Evolutionary conservation across 2,113 vertebrate species (phyloP), one percentile per base, ranked within the genome.

Genomic region (Holacanthus passer): DNA sequence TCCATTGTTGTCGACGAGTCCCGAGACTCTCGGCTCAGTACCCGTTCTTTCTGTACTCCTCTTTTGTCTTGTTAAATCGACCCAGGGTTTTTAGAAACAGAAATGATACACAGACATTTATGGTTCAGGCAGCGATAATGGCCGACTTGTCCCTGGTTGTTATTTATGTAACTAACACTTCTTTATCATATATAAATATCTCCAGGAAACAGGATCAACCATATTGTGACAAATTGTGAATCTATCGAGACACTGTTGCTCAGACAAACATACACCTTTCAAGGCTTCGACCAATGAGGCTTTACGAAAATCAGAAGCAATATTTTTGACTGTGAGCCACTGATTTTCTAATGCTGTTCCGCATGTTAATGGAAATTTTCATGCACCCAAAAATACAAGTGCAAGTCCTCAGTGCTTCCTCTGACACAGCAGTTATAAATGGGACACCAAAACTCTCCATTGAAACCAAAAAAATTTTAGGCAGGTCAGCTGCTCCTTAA

Each of bases 1-100:
- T 83, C 83, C 77, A 82, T 92, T 90, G 85, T 89, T 89, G 75
- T 80, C 50, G 62, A 74, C 29, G 52, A 82, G 72, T 89, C 91
- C 77, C 27, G 45, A 86, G 83, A 86, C 70, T 77, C 73, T 76
- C n/a, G 39, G 47, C 79, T 86, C 84, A 41, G 65, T 43, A 55
- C 27, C 80, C 10, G 10, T 13, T 60, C 72, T 60, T 56, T 79
- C 56, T 9, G n/a, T 20, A 12, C 67, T 62, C 37, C 45, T 83
- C 43, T 39, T 76, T 53, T 77, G 27, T 60, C 35, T 62, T 10
- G n/a, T 27, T 60, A 62, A 70, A 32, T 37, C 82, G 16, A 12
- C 31, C 32, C 8, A 13, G 31, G 37, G n/a, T 68, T 81, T 79
- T 59, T 13, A 71, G 35, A 77, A 0, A n/a, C 68, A 58, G 1